A percentile compares a stretch with the other conserved stretches of the same genome.
Conservation (phyloP, 37 sponge, comb jelly and placozoan species). For the Aphrocallistes beatrix region DNA sequence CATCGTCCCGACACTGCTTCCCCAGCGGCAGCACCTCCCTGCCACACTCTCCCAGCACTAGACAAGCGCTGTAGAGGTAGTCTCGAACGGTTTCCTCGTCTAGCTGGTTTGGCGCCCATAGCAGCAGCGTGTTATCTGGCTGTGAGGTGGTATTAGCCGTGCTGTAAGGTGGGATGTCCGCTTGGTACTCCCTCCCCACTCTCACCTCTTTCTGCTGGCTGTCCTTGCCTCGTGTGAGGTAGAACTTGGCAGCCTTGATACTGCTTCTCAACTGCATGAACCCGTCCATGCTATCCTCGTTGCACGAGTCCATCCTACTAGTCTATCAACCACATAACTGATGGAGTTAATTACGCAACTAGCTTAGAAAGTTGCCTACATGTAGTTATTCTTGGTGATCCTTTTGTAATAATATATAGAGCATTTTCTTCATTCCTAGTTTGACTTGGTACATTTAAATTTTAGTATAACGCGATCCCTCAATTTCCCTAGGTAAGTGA, state of each 20-base stretch:
- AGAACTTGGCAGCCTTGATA: background rate
- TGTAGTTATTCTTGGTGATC: too few relatives aligned
- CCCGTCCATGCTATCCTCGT: slow-evolving; percentile 10
- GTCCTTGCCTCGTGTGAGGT: background rate
- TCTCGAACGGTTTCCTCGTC: background rate
- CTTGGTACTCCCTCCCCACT: background rate
- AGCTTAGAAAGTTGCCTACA: too few relatives aligned
- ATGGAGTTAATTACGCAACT: too few relatives aligned
- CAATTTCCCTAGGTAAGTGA: too few relatives aligned
- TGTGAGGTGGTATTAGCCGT: background rate
- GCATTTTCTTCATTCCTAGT: too few relatives aligned
- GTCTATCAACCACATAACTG: too few relatives aligned
- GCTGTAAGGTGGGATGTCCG: background rate
- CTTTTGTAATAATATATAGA: too few relatives aligned
- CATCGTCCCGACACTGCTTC: background rate
- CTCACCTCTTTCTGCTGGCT: background rate
- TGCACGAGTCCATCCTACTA: background rate
- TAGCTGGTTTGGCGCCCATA: background rate
- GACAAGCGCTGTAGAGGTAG: slow-evolving; percentile 1
- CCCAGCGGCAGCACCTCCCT: slow-evolving; percentile 1
- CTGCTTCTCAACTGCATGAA: slow-evolving; percentile 6
- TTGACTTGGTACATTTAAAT: too few relatives aligned
- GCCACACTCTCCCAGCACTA: background rate
- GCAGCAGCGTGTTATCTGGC: background rate
- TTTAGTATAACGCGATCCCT: too few relatives aligned